Evolutionary conservation across 2,888 invertebrate species (phyloP), one percentile per base, ranked within the genome.

Genomic region (Artemia sinica): DNA sequence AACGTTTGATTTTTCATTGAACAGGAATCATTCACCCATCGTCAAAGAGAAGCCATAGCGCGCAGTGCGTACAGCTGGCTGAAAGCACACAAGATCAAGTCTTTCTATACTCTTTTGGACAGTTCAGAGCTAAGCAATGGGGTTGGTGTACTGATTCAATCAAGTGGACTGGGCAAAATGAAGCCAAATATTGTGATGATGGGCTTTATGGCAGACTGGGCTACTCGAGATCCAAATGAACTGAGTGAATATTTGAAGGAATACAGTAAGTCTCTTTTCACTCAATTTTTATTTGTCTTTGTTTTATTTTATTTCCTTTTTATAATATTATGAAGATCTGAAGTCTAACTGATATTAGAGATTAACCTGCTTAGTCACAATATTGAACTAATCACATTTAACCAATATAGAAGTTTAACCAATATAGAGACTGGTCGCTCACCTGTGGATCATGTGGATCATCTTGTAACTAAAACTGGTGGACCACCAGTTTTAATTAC

Each of bases 151-250:
- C 79, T 94, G 65, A 83, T 94, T 77, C 92, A 94, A 80, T 84
- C 89, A 1, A 81, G 87, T 0, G 97, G 97, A 3, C 85, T 97
- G 68, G 97, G 97, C 9, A 89, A 91, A 76, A 82, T 98, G 71
- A 83, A 86, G 66, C 96, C 97, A 13, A 97, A 97, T 77, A 91
- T 95, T 70, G 81, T 97, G 66, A 82, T 97, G 75, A 86, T 97
- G 85, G 97, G 97, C 4, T 97, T 89, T 80, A 97, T 97, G 78
- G 83, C 83, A 11, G 86, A 95, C 77, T 97, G 97, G 97, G 80
- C 82, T 69, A 83, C 81, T 1, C 88, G 90, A 71, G 83, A 85
- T 49, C 81, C 84, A 0, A 81, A 83, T 13, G 88, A 91, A 72
- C 83, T 95, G 8, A 82, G 86, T n/a, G 85, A 89, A 5, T 97